Evolutionary conservation across 2,797 vertebrate genomes (phyloP).

Genomic region (Microchirus variegatus): DNA sequence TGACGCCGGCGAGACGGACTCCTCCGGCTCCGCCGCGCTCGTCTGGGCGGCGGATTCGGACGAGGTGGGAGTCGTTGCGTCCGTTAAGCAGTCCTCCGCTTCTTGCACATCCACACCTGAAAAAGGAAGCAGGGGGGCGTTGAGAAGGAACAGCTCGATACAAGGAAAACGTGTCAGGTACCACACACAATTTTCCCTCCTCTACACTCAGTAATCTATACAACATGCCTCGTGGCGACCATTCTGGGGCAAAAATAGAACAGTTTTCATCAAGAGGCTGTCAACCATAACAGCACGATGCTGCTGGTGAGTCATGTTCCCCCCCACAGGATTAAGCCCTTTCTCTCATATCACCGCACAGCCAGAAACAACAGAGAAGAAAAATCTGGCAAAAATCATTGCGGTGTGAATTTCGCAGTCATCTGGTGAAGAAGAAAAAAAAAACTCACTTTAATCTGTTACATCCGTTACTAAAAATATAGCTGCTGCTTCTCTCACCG

Average conservation of each 20-base stretch:
- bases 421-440: conserved; percentile 19
- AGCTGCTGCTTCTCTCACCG: not conserved
- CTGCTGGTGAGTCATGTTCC: conserved; percentile 70
- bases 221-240: conserved; percentile 41
- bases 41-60: conserved; percentile 59
- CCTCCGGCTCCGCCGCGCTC: conserved; percentile 57
- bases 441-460: not conserved
- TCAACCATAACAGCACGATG: conserved; percentile 64
- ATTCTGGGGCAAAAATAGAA: conserved; percentile 65
- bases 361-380: conserved; percentile 44
- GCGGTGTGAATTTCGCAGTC: conserved; percentile 19
- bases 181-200: conserved; percentile 23
- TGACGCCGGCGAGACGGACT: conserved; percentile 32
- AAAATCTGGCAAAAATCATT: conserved; percentile 30
- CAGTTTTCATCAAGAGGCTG: conserved; percentile 56
- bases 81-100: conserved; percentile 69
- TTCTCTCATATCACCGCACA: conserved; percentile 45
- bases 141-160: conserved; percentile 27
- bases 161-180: conserved; percentile 11
- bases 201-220: conserved; percentile 43
- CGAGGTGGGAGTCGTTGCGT: conserved; percentile 64
- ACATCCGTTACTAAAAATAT: conserved; percentile 35
- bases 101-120: conserved; percentile 70
- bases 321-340: conserved; percentile 55
- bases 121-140: conserved; percentile 36